Base-by-base conservation (phyloP, 1,140 invertebrate species). In the Drosophila mojavensis region DNA sequence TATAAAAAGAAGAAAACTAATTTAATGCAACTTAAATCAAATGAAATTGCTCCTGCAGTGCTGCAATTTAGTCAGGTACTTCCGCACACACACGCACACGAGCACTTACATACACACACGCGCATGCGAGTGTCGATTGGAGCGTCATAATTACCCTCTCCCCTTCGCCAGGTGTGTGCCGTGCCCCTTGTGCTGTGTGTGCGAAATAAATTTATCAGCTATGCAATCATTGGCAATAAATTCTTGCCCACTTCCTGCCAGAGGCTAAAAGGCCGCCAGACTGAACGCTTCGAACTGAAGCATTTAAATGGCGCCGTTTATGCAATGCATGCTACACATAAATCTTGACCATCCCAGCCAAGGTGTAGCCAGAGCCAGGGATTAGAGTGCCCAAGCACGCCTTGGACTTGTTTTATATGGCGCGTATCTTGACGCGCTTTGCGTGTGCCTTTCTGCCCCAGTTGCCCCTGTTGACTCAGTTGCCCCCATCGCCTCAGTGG, bases 151-250 rank as follows among this genome's bases (percentile, higher is more conserved):
- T 80, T 84, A 77, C 68, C 15, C 36, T 5, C 56, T 13, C 47
- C n/a, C 47, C 33, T 30, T 2, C 28, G 61, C 62, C 79, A 74
- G 55, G 47, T 54, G 60, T 48, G 48, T 9, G 60, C 20, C 43
- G 17, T 43, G 10, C 20, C 20, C 20, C 20, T 24, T 24, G 20
- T 24, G 20, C 3, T 5, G 39, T 66, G 73, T 73, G 81, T 77
- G 73, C 73, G 84, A 84, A 85, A 60, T 79, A 80, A 89, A 88
- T 86, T 88, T 86, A 86, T 86, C 84, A 89, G 77, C 80, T 79
- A 65, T 71, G 76, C 83, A 76, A 79, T 88, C 79, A 85, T 66
- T 69, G 84, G 83, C 60, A 68, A 89, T 86, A 86, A 80, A 86
- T 86, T 89, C 73, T 62, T 58, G 62, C 68, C 75, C 64, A 70